A percentile compares a stretch with the other conserved stretches of the same genome.
phyloP scores from a whole-genome alignment of 1,140 invertebrate genomes.

The Streblospio benedicti region DNA sequence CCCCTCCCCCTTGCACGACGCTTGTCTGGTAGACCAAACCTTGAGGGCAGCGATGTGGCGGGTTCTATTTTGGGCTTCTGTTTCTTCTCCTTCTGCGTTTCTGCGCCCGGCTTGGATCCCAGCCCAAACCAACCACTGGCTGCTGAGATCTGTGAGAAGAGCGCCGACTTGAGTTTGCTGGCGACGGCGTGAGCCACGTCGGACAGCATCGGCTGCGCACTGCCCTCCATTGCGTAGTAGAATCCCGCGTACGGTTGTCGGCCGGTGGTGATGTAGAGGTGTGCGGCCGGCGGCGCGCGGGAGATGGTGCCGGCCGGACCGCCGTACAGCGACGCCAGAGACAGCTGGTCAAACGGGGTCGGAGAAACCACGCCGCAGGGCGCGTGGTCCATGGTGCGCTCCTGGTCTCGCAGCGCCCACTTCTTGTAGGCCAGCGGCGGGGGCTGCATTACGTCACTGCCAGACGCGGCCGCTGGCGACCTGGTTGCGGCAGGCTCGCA shows the following conservation, averaged over 20 bases:
- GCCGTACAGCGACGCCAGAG: constrained; percentile 67
- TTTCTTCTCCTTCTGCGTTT: constrained; percentile 33
- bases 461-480: constrained; percentile 65
- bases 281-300: constrained; percentile 65
- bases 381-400: constrained; percentile 65
- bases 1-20: constrained; percentile 61
- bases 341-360: constrained; percentile 76
- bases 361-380: constrained; percentile 58
- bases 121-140: constrained; percentile 53
- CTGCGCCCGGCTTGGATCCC: constrained; percentile 33
- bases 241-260: constrained; percentile 75
- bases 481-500: constrained; percentile 69
- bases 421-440: constrained; percentile 65
- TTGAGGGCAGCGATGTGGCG: constrained; percentile 43
- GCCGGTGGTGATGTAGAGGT: constrained; percentile 70
- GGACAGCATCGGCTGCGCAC: constrained; percentile 59
- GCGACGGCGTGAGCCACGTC: constrained; percentile 84
- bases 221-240: constrained; percentile 79
- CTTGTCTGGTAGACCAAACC: constrained; percentile 74
- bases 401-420: constrained; percentile 72
- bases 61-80: constrained; percentile 52
- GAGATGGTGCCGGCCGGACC: constrained; percentile 64
- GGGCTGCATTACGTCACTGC: constrained; percentile 54
- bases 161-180: constrained; percentile 70
- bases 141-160: constrained; percentile 52